These are phyloP conservation scores for Blennius ocellaris DNA, from an alignment of 2,113 vertebrate species.

Conservation along the genomic window DNA sequence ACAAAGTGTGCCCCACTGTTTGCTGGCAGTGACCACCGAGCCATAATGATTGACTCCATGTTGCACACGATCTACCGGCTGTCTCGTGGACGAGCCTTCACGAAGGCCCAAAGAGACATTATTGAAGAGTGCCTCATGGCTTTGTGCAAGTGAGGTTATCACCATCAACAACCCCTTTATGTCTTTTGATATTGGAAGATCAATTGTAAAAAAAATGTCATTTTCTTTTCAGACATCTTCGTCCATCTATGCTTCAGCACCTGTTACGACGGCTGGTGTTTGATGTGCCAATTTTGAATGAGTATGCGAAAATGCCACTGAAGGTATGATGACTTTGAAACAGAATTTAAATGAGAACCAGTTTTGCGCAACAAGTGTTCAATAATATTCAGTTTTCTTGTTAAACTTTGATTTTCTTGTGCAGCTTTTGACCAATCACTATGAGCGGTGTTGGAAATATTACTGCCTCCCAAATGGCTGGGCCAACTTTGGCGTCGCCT, in stretches of 20 bases:
- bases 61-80: slow-evolving; percentile 95
- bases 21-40: slow-evolving; percentile 93
- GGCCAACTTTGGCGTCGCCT: slow-evolving; percentile 92
- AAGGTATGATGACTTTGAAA: slow-evolving; percentile 81
- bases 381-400: not conserved
- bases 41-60: slow-evolving; percentile 98
- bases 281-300: slow-evolving; percentile 94
- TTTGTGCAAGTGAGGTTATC: slow-evolving; percentile 87
- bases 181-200: not conserved
- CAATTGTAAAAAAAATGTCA: not conserved
- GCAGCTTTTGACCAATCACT: slow-evolving; percentile 95
- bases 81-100: slow-evolving; percentile 93
- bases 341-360: too few relatives aligned
- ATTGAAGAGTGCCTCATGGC: slow-evolving; percentile 97
- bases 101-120: slow-evolving; percentile 94
- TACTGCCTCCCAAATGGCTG: slow-evolving; percentile 95
- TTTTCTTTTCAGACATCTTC: slow-evolving; percentile 84
- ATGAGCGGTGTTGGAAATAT: slow-evolving; percentile 96
- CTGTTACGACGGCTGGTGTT: slow-evolving; percentile 92
- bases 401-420: slow-evolving; percentile 1
- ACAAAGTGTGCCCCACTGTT: slow-evolving; percentile 96
- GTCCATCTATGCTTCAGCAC: slow-evolving; percentile 94
- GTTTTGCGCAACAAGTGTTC: not conserved
- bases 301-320: slow-evolving; percentile 94
- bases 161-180: not conserved